Conservation (phyloP, 2,888 invertebrate species). For the Microplitis deprimator region DNA sequence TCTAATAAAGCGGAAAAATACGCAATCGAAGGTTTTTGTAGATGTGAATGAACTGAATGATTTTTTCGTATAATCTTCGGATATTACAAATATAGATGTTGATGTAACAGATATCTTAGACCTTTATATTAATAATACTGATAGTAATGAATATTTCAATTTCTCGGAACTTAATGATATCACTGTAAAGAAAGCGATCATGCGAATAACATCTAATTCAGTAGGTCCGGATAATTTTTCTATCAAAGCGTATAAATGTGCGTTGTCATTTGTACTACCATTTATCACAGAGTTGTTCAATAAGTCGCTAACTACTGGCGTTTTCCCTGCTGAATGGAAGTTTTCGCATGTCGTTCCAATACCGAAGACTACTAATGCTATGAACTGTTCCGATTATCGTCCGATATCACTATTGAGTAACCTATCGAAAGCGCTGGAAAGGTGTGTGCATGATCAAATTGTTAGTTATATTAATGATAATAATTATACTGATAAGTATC, state of each 20-base stretch:
- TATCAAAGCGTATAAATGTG: no score
- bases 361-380: neutral
- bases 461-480: neutral
- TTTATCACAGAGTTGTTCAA: no score
- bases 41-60: neutral
- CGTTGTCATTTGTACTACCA: no score
- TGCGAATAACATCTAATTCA: no score
- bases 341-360: slow-evolving; percentile 2
- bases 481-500: neutral
- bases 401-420: slow-evolving; percentile 32
- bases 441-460: slow-evolving; percentile 14
- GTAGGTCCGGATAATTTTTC: neutral
- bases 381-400: slow-evolving; percentile 19
- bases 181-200: no score
- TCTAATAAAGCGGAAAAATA: neutral
- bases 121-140: neutral
- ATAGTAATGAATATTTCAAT: neutral
- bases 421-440: slow-evolving; percentile 21
- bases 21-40: neutral
- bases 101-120: neutral
- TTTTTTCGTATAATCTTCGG: neutral
- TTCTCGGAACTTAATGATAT: no score
- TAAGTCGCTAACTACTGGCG: neutral
- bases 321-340: neutral
- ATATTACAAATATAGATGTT: neutral